A percentile compares a stretch with the other conserved stretches of the same genome.
These are phyloP conservation scores for Hymenopus coronatus DNA, from an alignment of 2,888 invertebrate species.

Conservation along the genomic window DNA sequence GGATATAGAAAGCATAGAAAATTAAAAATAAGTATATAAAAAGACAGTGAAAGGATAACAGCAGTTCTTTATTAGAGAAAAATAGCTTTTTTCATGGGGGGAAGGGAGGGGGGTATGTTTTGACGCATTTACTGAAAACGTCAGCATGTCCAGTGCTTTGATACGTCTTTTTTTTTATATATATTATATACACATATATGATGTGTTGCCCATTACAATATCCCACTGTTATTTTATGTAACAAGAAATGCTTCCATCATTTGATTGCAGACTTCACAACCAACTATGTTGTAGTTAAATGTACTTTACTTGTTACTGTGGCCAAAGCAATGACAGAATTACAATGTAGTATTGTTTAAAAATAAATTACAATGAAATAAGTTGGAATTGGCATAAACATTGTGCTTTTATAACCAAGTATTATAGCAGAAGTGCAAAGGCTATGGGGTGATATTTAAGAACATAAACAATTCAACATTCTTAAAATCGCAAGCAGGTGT, in stretches of 20 bases:
- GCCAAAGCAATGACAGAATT: background rate
- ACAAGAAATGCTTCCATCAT: slow-evolving; percentile 5
- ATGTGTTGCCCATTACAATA: slow-evolving; percentile 4
- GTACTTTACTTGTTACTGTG: background rate
- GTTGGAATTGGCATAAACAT: background rate
- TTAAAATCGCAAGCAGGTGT: background rate
- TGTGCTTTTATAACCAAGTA: background rate
- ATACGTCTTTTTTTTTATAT: slow-evolving; percentile 6
- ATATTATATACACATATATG: background rate
- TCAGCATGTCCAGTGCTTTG: slow-evolving; percentile 15
- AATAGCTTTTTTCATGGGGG: slow-evolving; percentile 12
- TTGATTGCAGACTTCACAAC: background rate
- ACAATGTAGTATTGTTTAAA: background rate
- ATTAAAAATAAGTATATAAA: background rate
- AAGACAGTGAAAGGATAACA: slow-evolving; percentile 4
- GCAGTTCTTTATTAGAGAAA: slow-evolving; percentile 1
- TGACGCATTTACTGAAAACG: slow-evolving; percentile 12
- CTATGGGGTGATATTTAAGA: background rate
- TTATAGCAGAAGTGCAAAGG: background rate
- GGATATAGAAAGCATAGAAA: background rate
- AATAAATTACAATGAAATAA: background rate
- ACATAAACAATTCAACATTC: background rate
- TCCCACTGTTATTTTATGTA: background rate
- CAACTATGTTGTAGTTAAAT: background rate
- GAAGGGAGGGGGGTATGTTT: background rate